Percentiles rank a stretch among this genome's conserved stretches.
Evolutionary conservation across 2,888 invertebrate species (phyloP).

Genomic region (Trachelus stipa): DNA sequence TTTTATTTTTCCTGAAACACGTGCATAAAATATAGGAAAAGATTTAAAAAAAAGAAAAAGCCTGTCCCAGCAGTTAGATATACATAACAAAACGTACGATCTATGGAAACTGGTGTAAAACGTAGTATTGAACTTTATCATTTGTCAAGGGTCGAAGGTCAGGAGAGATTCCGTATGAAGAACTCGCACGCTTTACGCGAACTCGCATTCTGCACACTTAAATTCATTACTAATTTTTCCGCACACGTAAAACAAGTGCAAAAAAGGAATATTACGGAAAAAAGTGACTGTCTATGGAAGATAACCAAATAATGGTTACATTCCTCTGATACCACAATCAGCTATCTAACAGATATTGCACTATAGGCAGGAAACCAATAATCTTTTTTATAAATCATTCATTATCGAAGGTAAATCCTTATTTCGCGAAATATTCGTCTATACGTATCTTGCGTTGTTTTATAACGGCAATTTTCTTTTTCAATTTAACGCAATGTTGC

Average conservation of each 20-base stretch:
- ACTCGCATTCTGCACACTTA: background rate
- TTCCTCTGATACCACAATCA: no score
- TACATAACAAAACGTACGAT: background rate
- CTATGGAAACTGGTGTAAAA: background rate
- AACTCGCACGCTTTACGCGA: background rate
- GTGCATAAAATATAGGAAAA: background rate
- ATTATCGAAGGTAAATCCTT: background rate
- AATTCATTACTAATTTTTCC: no score
- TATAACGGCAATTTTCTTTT: background rate
- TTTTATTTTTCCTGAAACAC: conserved; percentile 6
- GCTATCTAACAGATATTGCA: background rate
- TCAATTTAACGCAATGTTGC: background rate
- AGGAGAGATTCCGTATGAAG: background rate
- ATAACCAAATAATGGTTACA: background rate
- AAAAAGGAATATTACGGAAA: background rate
- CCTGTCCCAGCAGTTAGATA: background rate
- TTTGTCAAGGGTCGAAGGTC: background rate
- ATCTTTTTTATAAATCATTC: background rate
- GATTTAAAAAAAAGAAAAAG: background rate
- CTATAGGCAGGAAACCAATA: background rate
- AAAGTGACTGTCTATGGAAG: background rate
- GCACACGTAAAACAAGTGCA: background rate
- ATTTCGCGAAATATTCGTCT: background rate
- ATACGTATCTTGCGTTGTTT: background rate
- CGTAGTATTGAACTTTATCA: background rate